Evolutionary conservation across 92 coral and sea anemone species (phyloP), one percentile per base, ranked within the genome.

Genomic region (Phymanthus crucifer): DNA sequence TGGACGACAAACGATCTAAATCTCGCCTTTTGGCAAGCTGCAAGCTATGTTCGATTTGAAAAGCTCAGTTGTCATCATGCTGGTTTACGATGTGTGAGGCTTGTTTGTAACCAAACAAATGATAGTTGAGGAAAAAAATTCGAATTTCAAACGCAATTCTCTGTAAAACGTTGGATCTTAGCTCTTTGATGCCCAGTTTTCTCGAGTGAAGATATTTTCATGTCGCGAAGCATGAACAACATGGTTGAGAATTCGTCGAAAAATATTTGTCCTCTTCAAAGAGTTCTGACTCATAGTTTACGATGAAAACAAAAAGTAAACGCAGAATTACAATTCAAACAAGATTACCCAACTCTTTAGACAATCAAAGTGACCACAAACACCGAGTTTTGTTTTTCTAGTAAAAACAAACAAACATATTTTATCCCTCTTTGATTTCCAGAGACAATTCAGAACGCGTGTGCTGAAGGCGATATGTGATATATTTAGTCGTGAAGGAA

Each of bases 351-450:
- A 13, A 35, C 18, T 2, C 27, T 35, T 24, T 71, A 23, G 70
- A 75, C 81, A 40, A 61, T 38, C 40, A 38, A 36, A 77, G 43
- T 77, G 65, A 61, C 47, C 43, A 58, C 37, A 58, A 77, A 77
- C 81, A 77, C 26, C 43, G 58, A 0, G 8, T 61, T 77, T 50
- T 77, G 69, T 77, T 77, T 61, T 71, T 77, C 40, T 77, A 77
- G 65, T 40, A 77, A 77, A 71, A 65, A 37, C 40, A 61, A 77
- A 77, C 81, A 77, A 77, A 77, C 73, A 61, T 38, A 37, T 77
- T 64, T 35, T 70, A 43, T 43, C 33, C 32, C 45, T 19, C 21
- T 70, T 70, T 70, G 33, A 70, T 2, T 69, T 34, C 17, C 16
- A 12, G 17, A 34, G 19, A 5, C 16, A 70, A 35, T 24, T 35